A percentile compares a stretch with the other conserved stretches of the same genome.
phyloP scores from a whole-genome alignment of 2,888 invertebrate genomes.

The Agelastica alni region DNA sequence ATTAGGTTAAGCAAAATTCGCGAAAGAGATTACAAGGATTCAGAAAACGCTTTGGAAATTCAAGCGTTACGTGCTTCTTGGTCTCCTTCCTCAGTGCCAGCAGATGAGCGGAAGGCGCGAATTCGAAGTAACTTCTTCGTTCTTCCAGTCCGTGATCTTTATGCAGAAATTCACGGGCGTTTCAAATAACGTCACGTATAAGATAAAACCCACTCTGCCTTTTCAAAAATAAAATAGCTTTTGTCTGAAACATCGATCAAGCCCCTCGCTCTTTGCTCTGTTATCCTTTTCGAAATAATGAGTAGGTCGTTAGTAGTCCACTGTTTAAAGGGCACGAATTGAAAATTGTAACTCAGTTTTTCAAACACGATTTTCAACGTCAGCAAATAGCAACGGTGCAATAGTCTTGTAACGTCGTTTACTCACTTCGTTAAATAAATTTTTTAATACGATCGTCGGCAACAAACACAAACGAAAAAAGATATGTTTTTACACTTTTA shows the following conservation, averaged over 20 bases:
- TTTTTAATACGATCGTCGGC: too few relatives aligned
- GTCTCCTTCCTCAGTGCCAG: conserved; percentile 4
- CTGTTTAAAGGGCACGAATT: background rate
- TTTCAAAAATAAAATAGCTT: conserved; percentile 25
- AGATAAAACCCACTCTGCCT: conserved; percentile 23
- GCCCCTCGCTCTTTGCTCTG: conserved; percentile 3
- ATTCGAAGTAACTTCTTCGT: conserved; percentile 13
- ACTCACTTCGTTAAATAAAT: background rate
- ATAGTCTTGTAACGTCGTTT: background rate
- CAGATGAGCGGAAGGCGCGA: conserved; percentile 1
- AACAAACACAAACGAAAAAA: too few relatives aligned
- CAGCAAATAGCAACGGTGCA: background rate
- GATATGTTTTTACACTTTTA: too few relatives aligned
- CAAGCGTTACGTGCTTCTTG: conserved; percentile 16
- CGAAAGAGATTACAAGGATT: too few relatives aligned
- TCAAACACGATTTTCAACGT: background rate
- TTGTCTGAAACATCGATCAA: conserved; percentile 23
- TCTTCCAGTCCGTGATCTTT: conserved; percentile 19
- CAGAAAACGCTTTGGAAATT: conserved; percentile 10
- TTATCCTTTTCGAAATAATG: conserved; percentile 9
- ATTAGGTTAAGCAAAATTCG: too few relatives aligned
- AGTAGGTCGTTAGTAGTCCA: conserved; percentile 13
- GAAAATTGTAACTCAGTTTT: background rate
- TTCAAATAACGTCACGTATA: conserved; percentile 20
- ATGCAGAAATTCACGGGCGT: conserved; percentile 20